Percentiles rank a stretch among this genome's conserved stretches.
phyloP scores from a whole-genome alignment of 2,113 vertebrate genomes.

The Mionectes macconnelli region DNA sequence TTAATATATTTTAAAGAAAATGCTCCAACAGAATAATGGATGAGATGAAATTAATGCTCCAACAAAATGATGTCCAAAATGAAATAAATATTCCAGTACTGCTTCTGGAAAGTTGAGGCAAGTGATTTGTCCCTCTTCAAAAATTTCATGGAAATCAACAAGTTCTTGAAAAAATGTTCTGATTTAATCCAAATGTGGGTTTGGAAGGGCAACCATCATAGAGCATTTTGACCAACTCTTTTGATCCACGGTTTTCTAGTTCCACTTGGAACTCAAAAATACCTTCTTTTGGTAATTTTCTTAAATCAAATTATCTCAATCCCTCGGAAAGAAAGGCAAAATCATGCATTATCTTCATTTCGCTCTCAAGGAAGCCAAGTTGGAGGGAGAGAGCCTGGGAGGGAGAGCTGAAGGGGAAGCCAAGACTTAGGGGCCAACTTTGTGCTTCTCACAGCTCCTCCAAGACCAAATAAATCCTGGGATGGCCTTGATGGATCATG shows the following conservation, averaged over 20 bases:
- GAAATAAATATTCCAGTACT: not conserved
- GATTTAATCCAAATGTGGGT: not conserved
- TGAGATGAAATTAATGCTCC: not conserved
- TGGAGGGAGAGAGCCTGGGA: not conserved
- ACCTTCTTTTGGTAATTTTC: not conserved
- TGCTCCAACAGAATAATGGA: not conserved
- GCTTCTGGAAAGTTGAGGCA: not conserved
- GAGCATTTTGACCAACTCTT: not conserved
- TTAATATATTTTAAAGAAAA: not conserved
- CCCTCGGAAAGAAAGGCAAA: not conserved
- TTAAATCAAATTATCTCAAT: not conserved
- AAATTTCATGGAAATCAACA: not conserved
- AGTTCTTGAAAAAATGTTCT: not conserved
- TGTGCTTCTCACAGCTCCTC: rapidly evolving
- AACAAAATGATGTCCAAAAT: not conserved
- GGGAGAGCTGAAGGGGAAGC: not conserved
- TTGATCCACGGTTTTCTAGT: not conserved
- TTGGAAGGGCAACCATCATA: not conserved
- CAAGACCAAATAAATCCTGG: rapidly evolving
- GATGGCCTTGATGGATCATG: not conserved
- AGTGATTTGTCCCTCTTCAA: not conserved
- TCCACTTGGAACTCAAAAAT: not conserved
- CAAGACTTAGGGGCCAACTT: not conserved
- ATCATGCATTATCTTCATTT: not conserved
- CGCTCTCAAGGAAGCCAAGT: not conserved